phyloP scores from a whole-genome alignment of 1,140 invertebrate species.

The Neomicropteryx cornuta region DNA sequence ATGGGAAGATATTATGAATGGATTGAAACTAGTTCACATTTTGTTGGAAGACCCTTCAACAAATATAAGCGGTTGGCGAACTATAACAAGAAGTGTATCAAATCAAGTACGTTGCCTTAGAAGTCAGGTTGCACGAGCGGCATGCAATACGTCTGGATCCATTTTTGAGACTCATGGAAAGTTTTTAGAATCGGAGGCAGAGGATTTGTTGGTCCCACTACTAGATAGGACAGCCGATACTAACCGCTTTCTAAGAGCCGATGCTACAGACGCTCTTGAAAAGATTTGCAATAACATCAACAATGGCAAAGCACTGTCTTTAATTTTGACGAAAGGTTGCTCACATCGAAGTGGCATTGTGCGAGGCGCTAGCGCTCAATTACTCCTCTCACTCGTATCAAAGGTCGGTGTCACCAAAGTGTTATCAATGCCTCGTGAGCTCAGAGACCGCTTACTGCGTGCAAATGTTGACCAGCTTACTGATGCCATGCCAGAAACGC shows the following conservation, averaged over 20 bases:
- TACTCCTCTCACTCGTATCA: slow-evolving; percentile 59
- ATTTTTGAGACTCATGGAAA: slow-evolving; percentile 61
- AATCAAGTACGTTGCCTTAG: slow-evolving; percentile 76
- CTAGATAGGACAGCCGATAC: slow-evolving; percentile 84
- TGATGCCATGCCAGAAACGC: slow-evolving; percentile 78
- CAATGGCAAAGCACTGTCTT: slow-evolving; percentile 30
- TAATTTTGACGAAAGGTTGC: slow-evolving; percentile 40
- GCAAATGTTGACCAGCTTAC: slow-evolving; percentile 71
- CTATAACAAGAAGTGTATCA: slow-evolving; percentile 56
- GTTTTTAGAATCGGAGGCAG: slow-evolving; percentile 74
- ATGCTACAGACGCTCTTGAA: slow-evolving; percentile 73
- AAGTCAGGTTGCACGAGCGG: slow-evolving; percentile 79
- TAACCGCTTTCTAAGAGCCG: slow-evolving; percentile 81
- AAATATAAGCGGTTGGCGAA: slow-evolving; percentile 44
- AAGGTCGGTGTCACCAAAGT: slow-evolving; percentile 62
- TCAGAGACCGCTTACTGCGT: slow-evolving; percentile 67
- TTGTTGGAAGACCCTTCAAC: slow-evolving; percentile 63
- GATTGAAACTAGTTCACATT: slow-evolving; percentile 59
- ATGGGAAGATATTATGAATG: slow-evolving; percentile 78
- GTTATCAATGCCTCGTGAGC: slow-evolving; percentile 63
- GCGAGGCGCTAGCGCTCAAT: slow-evolving; percentile 63
- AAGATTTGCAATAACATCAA: slow-evolving; percentile 60
- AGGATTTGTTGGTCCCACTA: slow-evolving; percentile 69
- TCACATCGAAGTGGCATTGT: slow-evolving; percentile 82
- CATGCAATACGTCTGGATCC: slow-evolving; percentile 68